Percentiles rank a stretch among this genome's conserved stretches.
Evolutionary conservation across 1,140 invertebrate genomes (phyloP).

Genomic region (Cyclina sinensis): DNA sequence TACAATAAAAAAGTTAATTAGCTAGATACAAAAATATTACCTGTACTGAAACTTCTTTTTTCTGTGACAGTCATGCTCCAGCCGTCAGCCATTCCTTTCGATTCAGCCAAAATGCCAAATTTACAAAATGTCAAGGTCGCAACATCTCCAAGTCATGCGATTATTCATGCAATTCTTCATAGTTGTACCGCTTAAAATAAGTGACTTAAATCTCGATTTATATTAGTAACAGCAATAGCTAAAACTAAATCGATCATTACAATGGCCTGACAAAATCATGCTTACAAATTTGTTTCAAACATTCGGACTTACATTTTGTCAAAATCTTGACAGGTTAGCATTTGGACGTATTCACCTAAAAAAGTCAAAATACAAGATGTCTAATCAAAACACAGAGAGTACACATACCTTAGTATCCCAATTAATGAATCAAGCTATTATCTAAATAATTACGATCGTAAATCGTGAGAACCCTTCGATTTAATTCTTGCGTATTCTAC

Average conservation of each 20-base stretch:
- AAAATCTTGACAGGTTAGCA: no score
- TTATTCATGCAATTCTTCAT: not conserved
- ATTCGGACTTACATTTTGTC: no score
- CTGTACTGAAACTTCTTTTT: not conserved
- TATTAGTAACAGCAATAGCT: no score
- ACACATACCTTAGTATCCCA: not conserved
- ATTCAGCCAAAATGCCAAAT: not conserved
- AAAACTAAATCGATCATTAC: no score
- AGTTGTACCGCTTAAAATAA: no score
- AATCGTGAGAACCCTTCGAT: not conserved
- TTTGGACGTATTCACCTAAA: no score
- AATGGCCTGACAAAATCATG: no score
- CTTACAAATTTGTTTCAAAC: no score
- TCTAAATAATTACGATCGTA: not conserved
- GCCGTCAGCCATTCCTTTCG: conserved; percentile 9
- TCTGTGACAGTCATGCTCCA: not conserved
- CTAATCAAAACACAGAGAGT: not conserved
- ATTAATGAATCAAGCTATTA: not conserved
- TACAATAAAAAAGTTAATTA: no score
- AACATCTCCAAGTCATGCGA: not conserved
- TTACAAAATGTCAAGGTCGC: not conserved
- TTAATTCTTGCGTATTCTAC: not conserved
- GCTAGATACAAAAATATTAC: not conserved
- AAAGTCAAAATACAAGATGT: not conserved
- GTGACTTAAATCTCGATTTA: no score